Conservation (phyloP, 1,140 invertebrate species). For the Anoplolepis gracilipes region DNA sequence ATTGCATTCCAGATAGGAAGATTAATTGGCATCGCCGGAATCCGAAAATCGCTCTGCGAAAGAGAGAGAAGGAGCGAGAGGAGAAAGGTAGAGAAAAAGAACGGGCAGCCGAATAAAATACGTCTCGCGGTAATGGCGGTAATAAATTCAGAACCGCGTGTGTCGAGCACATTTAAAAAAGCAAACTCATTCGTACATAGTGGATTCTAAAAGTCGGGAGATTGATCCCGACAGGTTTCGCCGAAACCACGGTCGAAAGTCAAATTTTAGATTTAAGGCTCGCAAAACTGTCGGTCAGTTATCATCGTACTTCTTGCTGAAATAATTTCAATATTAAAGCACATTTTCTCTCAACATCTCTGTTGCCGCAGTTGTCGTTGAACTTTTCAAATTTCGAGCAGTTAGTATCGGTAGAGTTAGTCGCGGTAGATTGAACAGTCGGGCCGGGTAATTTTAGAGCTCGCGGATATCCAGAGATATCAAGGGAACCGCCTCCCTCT, state of each 20-base stretch:
- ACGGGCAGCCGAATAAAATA: constrained; percentile 30
- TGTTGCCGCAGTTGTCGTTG: neutral
- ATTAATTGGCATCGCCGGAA: constrained; percentile 56
- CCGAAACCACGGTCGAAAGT: neutral
- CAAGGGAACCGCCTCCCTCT: constrained; percentile 44
- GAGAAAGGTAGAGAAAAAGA: neutral
- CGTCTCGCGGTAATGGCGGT: constrained; percentile 37
- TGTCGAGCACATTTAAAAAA: constrained; percentile 21
- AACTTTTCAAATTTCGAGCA: neutral
- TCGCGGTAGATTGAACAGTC: constrained; percentile 34
- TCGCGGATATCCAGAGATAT: constrained; percentile 52
- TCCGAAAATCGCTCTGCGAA: constrained; percentile 34
- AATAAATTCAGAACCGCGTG: constrained; percentile 43
- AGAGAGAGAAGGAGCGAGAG: neutral
- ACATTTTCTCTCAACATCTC: neutral
- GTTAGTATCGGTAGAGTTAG: neutral
- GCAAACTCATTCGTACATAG: neutral
- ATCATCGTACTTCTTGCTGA: neutral
- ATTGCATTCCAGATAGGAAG: constrained; percentile 56
- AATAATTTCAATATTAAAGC: neutral
- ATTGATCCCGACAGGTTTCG: constrained; percentile 1
- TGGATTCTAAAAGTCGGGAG: neutral
- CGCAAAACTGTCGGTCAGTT: neutral
- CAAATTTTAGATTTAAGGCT: neutral
- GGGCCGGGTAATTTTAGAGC: constrained; percentile 45